phyloP scores from a whole-genome alignment of 37 sponge, comb jelly and placozoan genomes.

The Beroe forskalii region DNA sequence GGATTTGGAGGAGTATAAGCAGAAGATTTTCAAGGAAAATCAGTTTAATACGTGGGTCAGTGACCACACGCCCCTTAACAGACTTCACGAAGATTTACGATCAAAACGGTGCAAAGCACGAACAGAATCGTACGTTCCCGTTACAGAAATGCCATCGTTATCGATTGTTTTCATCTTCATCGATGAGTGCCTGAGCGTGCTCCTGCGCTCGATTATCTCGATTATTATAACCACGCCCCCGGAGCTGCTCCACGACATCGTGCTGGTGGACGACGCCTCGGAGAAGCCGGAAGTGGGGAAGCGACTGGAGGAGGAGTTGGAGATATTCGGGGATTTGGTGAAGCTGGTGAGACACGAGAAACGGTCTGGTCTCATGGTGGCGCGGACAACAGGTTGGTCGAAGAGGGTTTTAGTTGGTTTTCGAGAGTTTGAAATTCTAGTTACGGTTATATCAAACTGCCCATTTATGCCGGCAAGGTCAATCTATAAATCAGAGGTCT shows the following conservation, averaged over 20 bases:
- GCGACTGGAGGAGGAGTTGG: constrained; percentile 26
- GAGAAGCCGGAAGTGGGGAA: not conserved
- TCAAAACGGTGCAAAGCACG: not conserved
- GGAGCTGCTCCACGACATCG: constrained; percentile 27
- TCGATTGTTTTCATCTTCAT: constrained; percentile 60
- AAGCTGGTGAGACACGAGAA: constrained; percentile 6
- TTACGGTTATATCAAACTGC: too few relatives aligned
- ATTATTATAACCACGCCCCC: constrained; percentile 42
- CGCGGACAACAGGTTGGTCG: constrained; percentile 28
- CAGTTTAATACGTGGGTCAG: constrained; percentile 53
- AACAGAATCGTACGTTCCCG: constrained; percentile 3
- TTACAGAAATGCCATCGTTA: constrained; percentile 4
- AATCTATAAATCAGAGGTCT: too few relatives aligned
- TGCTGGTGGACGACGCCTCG: constrained; percentile 50
- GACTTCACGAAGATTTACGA: constrained; percentile 24
- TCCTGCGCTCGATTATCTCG: not conserved
- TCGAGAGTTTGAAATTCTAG: too few relatives aligned
- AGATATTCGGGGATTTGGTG: constrained; percentile 4
- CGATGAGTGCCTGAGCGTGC: constrained; percentile 36
- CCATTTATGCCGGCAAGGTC: too few relatives aligned
- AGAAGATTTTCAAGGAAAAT: constrained; percentile 41
- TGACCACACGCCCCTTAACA: constrained; percentile 63
- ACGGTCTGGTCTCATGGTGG: constrained; percentile 56
- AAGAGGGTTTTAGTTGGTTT: too few relatives aligned
- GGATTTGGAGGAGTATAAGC: constrained; percentile 49